These are phyloP conservation scores for Drosophila lacteicornis DNA, from an alignment of 1,140 invertebrate species.

Conservation along the genomic window DNA sequence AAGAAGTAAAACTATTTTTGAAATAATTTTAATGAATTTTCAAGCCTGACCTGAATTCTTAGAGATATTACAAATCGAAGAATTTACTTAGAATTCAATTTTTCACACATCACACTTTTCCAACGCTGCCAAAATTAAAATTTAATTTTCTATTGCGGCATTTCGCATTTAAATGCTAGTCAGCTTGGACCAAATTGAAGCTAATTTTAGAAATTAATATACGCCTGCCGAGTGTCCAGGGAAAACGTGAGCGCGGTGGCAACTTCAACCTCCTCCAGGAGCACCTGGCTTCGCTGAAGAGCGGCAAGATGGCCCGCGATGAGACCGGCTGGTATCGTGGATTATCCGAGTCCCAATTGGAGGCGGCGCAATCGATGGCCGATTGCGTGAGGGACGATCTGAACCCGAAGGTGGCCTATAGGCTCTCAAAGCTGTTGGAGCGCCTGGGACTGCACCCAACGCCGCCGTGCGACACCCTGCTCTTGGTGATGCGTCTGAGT, in stretches of 20 bases:
- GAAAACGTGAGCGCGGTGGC: background rate
- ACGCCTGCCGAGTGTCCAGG: background rate
- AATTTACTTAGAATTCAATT: too few species aligned
- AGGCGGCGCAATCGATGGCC: conserved; percentile 24
- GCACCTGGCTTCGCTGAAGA: background rate
- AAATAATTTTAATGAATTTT: background rate
- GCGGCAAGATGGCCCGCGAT: background rate
- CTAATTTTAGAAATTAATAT: background rate
- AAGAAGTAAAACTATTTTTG: too few species aligned
- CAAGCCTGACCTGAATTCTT: too few species aligned
- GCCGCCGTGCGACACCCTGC: conserved; percentile 8
- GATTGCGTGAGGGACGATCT: conserved; percentile 34
- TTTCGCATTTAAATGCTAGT: background rate
- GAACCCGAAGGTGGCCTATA: conserved; percentile 29
- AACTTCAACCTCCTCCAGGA: background rate
- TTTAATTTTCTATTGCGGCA: background rate
- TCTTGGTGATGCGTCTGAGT: conserved; percentile 36
- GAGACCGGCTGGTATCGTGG: conserved; percentile 58
- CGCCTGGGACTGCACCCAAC: conserved; percentile 48
- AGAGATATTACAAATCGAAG: too few species aligned
- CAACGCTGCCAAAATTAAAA: conserved; percentile 11
- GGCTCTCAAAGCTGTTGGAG: conserved; percentile 3
- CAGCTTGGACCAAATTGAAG: conserved; percentile 29
- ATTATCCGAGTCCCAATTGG: conserved; percentile 47
- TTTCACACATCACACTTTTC: conserved; percentile 14